phyloP scores from a whole-genome alignment of 2,888 invertebrate species.

The Amblyjoppa proteus region DNA sequence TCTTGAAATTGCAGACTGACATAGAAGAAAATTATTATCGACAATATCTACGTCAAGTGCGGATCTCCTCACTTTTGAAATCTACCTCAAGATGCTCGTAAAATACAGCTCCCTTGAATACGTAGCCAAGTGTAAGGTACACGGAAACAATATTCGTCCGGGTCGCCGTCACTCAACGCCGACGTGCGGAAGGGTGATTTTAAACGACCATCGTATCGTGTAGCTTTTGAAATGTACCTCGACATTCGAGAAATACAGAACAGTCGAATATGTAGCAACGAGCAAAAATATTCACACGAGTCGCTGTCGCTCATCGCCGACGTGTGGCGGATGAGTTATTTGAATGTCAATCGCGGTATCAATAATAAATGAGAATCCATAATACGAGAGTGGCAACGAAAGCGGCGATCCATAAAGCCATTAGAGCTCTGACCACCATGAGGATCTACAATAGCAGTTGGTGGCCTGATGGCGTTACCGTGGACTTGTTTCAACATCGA shows the following conservation, averaged over 20 bases:
- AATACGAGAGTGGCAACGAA: neutral
- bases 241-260: too few species aligned
- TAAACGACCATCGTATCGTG: neutral
- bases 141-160: neutral
- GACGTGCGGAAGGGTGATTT: neutral
- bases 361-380: too few species aligned
- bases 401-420: neutral
- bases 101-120: neutral
- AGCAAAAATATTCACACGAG: neutral
- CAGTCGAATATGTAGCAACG: neutral
- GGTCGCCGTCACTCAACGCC: neutral
- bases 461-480: conserved; percentile 2
- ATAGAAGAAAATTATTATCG: too few species aligned
- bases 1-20: too few species aligned
- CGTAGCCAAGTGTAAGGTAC: neutral
- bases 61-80: too few species aligned
- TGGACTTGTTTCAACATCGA: conserved; percentile 38
- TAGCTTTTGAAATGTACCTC: too few species aligned
- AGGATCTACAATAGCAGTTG: neutral
- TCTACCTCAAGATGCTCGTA: too few species aligned
- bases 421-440: neutral
- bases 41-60: too few species aligned
- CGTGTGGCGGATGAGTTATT: conserved; percentile 23
- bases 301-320: conserved; percentile 27
- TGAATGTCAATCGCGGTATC: too few species aligned